These are phyloP conservation scores for Boloria euphrosyne DNA, from an alignment of 2,888 invertebrate species.

Conservation along the genomic window DNA sequence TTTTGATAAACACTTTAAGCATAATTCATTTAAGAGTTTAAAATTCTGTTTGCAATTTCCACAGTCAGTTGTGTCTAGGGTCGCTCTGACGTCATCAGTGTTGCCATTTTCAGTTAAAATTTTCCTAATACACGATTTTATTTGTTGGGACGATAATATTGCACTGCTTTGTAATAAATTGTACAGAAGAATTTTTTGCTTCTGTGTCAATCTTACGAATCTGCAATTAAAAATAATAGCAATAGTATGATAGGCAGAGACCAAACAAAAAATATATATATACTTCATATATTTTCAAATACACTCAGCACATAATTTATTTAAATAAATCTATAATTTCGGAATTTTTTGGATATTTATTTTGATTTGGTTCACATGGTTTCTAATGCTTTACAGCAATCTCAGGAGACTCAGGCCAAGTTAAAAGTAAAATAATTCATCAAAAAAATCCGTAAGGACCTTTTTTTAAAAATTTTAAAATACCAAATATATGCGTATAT, in stretches of 20 bases:
- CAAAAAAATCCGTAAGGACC: too few relatives aligned
- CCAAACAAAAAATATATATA: too few relatives aligned
- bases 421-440: too few relatives aligned
- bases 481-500: not conserved
- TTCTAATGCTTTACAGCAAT: too few relatives aligned
- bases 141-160: constrained; percentile 59
- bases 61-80: constrained; percentile 51
- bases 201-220: constrained; percentile 61
- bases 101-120: constrained; percentile 70
- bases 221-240: constrained; percentile 42
- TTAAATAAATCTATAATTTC: too few relatives aligned
- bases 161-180: constrained; percentile 65
- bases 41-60: constrained; percentile 58
- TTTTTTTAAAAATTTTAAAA: not conserved
- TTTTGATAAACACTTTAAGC: constrained; percentile 63
- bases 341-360: too few relatives aligned
- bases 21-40: constrained; percentile 57
- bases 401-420: too few relatives aligned
- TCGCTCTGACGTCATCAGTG: constrained; percentile 52
- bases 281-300: not conserved
- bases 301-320: too few relatives aligned
- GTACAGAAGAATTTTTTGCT: constrained; percentile 68
- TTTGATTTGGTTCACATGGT: too few relatives aligned
- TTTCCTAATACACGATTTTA: constrained; percentile 63
- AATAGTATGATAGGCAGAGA: not conserved